A percentile compares a stretch with the other conserved stretches of the same genome.
Evolutionary conservation across 2,888 invertebrate genomes (phyloP).

Genomic region (Phymatocera aterrima): DNA sequence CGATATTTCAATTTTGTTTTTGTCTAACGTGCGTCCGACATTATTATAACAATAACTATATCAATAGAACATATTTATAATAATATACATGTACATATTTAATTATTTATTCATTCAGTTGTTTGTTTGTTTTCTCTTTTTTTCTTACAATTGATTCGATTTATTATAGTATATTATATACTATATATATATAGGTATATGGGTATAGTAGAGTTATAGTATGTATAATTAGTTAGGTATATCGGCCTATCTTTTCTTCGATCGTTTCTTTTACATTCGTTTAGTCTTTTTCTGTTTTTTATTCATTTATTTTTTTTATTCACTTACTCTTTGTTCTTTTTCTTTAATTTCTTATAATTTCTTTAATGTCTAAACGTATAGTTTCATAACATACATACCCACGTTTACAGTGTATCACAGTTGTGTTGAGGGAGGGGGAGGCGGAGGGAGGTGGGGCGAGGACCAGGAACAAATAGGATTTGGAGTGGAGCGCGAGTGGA

Average conservation of each 20-base stretch:
- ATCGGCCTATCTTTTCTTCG: slow-evolving; percentile 61
- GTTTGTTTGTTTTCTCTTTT: slow-evolving; percentile 57
- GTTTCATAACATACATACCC: slow-evolving; percentile 67
- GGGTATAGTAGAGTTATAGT: too few species aligned
- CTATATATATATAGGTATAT: too few species aligned
- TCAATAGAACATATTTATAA: slow-evolving; percentile 71
- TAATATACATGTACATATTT: slow-evolving; percentile 72
- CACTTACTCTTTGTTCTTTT: slow-evolving; percentile 53
- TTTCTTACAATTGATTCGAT: slow-evolving; percentile 64
- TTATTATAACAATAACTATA: slow-evolving; percentile 70
- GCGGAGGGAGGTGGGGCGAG: slow-evolving; percentile 54
- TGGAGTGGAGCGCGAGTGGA: slow-evolving; percentile 21
- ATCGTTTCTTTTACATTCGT: slow-evolving; percentile 63
- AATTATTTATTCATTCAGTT: slow-evolving; percentile 64
- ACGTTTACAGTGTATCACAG: slow-evolving; percentile 73
- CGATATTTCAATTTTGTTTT: slow-evolving; percentile 63
- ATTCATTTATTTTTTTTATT: slow-evolving; percentile 49
- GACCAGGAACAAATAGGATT: slow-evolving; percentile 60
- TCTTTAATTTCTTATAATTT: slow-evolving; percentile 52
- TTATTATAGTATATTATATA: too few species aligned
- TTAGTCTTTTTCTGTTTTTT: slow-evolving; percentile 48
- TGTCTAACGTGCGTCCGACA: slow-evolving; percentile 59
- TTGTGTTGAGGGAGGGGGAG: slow-evolving; percentile 70
- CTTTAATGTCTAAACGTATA: slow-evolving; percentile 68
- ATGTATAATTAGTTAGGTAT: slow-evolving; percentile 58